phyloP scores from a whole-genome alignment of 2,888 invertebrate species.

The Brachylomia viminalis region DNA sequence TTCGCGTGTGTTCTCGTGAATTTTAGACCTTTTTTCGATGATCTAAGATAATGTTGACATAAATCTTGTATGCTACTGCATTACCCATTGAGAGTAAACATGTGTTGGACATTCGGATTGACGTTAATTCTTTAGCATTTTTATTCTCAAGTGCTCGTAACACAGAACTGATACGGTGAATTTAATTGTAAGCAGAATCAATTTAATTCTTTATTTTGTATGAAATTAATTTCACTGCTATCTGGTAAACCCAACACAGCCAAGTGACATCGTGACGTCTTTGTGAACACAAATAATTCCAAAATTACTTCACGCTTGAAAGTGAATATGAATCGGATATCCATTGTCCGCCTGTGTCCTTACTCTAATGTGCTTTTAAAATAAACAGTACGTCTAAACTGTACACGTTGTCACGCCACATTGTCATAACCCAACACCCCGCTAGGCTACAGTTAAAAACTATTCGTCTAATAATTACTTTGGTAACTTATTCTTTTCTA shows the following conservation, averaged over 20 bases:
- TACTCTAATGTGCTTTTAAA: slow-evolving; percentile 66
- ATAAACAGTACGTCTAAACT: slow-evolving; percentile 69
- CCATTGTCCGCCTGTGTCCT: slow-evolving; percentile 65
- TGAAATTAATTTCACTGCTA: no score
- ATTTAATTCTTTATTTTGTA: no score
- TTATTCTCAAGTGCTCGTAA: slow-evolving; percentile 31
- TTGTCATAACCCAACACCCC: slow-evolving; percentile 78
- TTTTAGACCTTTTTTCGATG: slow-evolving; percentile 66
- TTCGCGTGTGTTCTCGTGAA: slow-evolving; percentile 77
- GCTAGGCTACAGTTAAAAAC: slow-evolving; percentile 86
- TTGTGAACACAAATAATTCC: slow-evolving; percentile 58
- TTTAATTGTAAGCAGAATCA: slow-evolving; percentile 8
- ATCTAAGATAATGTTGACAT: slow-evolving; percentile 66
- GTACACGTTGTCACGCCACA: slow-evolving; percentile 77
- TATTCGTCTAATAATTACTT: slow-evolving; percentile 86
- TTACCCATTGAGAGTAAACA: slow-evolving; percentile 61
- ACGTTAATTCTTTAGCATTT: slow-evolving; percentile 23
- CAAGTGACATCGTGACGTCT: slow-evolving; percentile 17
- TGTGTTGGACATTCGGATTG: slow-evolving; percentile 46
- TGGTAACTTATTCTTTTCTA: slow-evolving; percentile 85
- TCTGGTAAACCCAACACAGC: slow-evolving; percentile 20
- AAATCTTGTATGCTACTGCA: slow-evolving; percentile 76
- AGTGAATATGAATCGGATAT: slow-evolving; percentile 67
- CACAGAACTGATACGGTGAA: neutral
- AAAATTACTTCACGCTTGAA: slow-evolving; percentile 60